Evolutionary conservation across 2,797 vertebrate species (phyloP).

Genomic region (Rallus crepitans): DNA sequence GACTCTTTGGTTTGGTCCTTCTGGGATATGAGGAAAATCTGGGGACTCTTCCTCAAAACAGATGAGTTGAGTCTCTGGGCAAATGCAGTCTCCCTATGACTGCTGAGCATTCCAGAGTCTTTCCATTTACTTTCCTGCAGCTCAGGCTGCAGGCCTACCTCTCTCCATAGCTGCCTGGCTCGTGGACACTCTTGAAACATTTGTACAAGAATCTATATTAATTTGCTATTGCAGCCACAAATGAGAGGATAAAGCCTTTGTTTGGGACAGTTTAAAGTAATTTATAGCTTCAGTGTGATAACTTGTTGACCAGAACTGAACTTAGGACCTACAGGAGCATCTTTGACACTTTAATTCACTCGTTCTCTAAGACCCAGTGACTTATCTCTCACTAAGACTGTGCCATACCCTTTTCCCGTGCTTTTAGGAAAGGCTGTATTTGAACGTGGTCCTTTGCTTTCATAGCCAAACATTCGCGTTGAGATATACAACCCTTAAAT

Average conservation of each 20-base stretch:
- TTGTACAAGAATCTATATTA: neutral
- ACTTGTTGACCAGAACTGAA: neutral
- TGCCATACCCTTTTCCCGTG: neutral
- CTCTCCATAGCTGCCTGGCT: neutral
- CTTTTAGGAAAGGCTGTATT: neutral
- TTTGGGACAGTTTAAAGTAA: neutral
- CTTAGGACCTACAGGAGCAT: neutral
- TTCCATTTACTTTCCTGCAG: neutral
- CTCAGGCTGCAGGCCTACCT: neutral
- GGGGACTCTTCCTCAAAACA: neutral
- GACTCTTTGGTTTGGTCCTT: neutral
- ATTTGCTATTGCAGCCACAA: neutral
- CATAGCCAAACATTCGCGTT: neutral
- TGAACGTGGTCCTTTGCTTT: neutral
- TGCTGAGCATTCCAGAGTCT: neutral
- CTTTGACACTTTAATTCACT: neutral
- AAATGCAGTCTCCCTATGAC: neutral
- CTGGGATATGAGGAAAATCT: neutral
- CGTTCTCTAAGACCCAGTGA: neutral
- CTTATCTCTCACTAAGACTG: neutral
- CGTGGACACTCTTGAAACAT: neutral
- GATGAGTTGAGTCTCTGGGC: rapidly evolving
- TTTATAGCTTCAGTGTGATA: neutral
- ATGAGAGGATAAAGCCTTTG: neutral
- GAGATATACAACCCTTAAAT: neutral